Evolutionary conservation across 1,140 invertebrate genomes (phyloP).

Genomic region (Bombus superbus): DNA sequence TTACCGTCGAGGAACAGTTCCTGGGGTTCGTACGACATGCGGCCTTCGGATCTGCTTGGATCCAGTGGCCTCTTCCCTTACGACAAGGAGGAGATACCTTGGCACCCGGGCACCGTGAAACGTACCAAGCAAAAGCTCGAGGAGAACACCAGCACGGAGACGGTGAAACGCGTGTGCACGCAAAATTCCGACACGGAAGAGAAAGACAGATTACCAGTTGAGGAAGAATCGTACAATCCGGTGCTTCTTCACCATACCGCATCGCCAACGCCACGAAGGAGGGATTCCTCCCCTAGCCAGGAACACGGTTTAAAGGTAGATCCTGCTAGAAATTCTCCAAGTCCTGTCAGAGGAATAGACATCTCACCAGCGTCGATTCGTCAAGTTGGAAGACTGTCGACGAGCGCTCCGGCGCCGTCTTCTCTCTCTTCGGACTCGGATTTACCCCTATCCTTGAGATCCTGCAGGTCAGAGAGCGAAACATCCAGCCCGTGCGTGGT

Average conservation of each 20-base stretch:
- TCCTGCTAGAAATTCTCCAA: constrained; percentile 62
- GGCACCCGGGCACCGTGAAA: constrained; percentile 87
- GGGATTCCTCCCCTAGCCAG: constrained; percentile 67
- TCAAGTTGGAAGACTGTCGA: constrained; percentile 82
- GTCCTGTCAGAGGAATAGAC: constrained; percentile 75
- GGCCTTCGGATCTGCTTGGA: constrained; percentile 77
- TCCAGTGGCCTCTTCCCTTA: constrained; percentile 83
- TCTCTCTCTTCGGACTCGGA: constrained; percentile 83
- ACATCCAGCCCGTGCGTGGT: constrained; percentile 81
- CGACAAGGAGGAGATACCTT: constrained; percentile 86
- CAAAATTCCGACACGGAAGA: constrained; percentile 75
- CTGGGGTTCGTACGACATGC: constrained; percentile 89
- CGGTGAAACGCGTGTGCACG: constrained; percentile 83
- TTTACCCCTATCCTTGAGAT: constrained; percentile 74
- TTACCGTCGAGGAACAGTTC: constrained; percentile 88
- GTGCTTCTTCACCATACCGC: constrained; percentile 75
- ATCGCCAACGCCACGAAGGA: constrained; percentile 73
- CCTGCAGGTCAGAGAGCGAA: constrained; percentile 80
- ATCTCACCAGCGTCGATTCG: constrained; percentile 71
- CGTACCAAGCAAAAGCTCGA: constrained; percentile 90
- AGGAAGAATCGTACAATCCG: constrained; percentile 76
- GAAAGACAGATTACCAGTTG: constrained; percentile 62
- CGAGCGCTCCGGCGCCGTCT: constrained; percentile 86
- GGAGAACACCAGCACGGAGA: constrained; percentile 82
- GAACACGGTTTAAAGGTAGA: constrained; percentile 63